Conservation (phyloP, 2,888 invertebrate species). For the Athalia cordata region DNA sequence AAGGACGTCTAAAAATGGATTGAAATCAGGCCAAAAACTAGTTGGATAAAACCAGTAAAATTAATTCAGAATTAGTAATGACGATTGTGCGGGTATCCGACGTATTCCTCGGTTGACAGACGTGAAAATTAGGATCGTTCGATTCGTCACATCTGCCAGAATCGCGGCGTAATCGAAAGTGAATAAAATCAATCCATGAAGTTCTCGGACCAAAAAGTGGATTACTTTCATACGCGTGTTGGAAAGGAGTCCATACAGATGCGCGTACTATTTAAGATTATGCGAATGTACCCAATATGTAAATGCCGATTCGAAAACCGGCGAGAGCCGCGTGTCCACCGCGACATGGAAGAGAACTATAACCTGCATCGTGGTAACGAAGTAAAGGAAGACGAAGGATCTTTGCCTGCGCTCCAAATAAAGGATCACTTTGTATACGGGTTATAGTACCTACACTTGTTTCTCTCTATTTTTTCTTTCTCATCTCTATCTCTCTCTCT, state of each 20-base stretch:
- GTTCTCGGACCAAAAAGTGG: neutral
- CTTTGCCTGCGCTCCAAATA: constrained; percentile 53
- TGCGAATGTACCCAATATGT: constrained; percentile 65
- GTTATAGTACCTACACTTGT: constrained; percentile 50
- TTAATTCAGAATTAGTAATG: neutral
- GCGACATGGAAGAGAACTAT: neutral
- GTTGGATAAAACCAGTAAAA: neutral
- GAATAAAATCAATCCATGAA: constrained; percentile 66
- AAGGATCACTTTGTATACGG: constrained; percentile 53
- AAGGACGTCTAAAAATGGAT: neutral
- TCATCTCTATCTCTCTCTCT: constrained; percentile 49
- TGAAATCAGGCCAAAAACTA: neutral
- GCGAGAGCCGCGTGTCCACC: neutral
- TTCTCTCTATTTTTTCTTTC: constrained; percentile 48
- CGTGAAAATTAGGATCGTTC: constrained; percentile 39
- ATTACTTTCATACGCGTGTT: neutral
- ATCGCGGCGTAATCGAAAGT: constrained; percentile 58
- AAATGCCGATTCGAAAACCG: constrained; percentile 58
- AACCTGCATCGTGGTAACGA: constrained; percentile 47
- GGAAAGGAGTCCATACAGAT: neutral
- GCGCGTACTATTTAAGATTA: neutral
- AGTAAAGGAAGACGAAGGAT: constrained; percentile 57
- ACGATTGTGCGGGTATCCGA: constrained; percentile 41
- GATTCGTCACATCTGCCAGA: constrained; percentile 44
- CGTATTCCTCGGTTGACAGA: constrained; percentile 37